Conservation (phyloP, 2,797 vertebrate species). For the Rhinichthys osculus region DNA sequence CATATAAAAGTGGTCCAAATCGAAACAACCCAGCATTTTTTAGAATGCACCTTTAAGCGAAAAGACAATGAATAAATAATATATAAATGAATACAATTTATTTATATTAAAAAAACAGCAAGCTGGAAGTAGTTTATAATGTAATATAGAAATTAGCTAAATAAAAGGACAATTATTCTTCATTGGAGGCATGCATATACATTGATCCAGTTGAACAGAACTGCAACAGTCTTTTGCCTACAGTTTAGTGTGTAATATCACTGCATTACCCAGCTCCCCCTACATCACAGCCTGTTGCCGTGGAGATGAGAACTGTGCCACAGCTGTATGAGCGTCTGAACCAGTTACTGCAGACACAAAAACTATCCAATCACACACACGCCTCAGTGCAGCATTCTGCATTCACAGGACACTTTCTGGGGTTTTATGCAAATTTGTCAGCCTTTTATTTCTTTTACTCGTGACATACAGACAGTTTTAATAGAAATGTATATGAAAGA, state of each 20-base stretch:
- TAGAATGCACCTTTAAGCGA: not conserved
- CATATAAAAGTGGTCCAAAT: no score
- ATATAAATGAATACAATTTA: not conserved
- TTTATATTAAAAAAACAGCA: not conserved
- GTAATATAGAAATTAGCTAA: not conserved
- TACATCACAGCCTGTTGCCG: constrained; percentile 64
- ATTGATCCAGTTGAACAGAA: constrained; percentile 71
- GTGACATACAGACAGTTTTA: not conserved
- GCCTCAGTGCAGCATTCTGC: not conserved
- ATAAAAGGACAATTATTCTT: not conserved
- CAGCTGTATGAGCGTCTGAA: constrained; percentile 62
- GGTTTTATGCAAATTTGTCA: not conserved
- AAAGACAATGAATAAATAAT: not conserved
- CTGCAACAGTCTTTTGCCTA: constrained; percentile 63
- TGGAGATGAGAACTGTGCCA: constrained; percentile 69
- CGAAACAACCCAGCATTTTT: no score
- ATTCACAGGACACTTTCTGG: not conserved
- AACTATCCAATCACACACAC: constrained; percentile 31
- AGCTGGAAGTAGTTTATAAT: not conserved
- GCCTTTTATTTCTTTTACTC: not conserved
- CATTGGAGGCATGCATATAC: constrained; percentile 63
- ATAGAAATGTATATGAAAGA: not conserved
- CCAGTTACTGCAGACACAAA: constrained; percentile 51
- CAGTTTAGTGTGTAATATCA: constrained; percentile 49
- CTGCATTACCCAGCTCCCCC: constrained; percentile 54